Evolutionary conservation across 2,888 invertebrate species (phyloP), one percentile per base, ranked within the genome.

Genomic region (Plutella xylostella): DNA sequence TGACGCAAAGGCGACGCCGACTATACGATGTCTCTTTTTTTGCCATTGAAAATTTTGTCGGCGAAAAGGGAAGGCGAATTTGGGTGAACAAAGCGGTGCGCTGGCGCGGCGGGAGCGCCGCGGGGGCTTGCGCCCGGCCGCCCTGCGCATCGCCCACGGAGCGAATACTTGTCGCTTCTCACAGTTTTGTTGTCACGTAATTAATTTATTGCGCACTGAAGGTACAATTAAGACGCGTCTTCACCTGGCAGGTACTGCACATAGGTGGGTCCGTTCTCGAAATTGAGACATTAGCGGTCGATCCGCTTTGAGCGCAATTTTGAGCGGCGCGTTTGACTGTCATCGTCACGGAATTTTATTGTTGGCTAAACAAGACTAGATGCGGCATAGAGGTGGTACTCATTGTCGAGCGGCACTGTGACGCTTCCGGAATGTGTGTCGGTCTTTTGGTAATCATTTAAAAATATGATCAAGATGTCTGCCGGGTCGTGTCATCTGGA

Each of bases 221-320:
- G 59, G 53, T 56, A 40, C 58, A 54, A 57, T 49, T 50, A 50
- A 45, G 41, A 38, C 49, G 54, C 55, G 3, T 12, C 28, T 55
- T 57, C 59, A 61, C 50, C 52, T 50, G 68, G 78, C 79, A 75
- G 78, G 78, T 75, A 50, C 71, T 77, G 61, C 61, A 65, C 62
- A 63, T 67, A 61, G 57, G 74, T 70, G 73, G 77, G 75, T 75
- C 73, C 50, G 54, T 78, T 79, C 75, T 63, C 61, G 59, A 79
- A 82, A 82, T 82, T 73, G 67, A 83, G 78, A 76, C 63, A 75
- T 80, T 76, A 73, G 71, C 69, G 68, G 69, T n/a, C 55, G 22
- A 39, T 30, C 30, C 48, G 57, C 67, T 61, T 57, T 61, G 62
- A 51, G 53, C 51, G 48, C 61, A 68, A 68, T 63, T 61, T 55